Evolutionary conservation across 2,888 invertebrate genomes (phyloP), one percentile per base, ranked within the genome.

Genomic region (Drosophila sordidula): DNA sequence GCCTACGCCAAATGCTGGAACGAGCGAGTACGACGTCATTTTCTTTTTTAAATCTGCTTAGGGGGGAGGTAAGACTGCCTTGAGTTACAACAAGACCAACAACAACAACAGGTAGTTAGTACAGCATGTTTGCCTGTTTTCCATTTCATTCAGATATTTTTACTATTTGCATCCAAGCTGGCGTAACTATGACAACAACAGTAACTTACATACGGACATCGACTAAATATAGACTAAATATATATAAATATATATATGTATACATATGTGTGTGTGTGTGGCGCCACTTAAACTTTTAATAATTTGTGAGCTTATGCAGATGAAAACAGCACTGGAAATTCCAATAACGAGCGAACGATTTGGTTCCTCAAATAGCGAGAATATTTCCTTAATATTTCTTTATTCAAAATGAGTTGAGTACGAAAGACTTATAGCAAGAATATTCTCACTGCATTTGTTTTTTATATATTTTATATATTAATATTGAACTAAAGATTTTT

Each of bases 81-180:
- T 18, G 5, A 42, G 16, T 12, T 18, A 42, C 11, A 41, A 41
- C 9, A 18, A 26, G 6, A 12, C 36, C n/a, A 58, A 49, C 39
- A 75, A 55, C 54, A 66, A 70, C 58, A 75, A 66, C 71, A 75
- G 71, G 66, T 75, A 75, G 66, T 41, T 32, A 32, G 29, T 41
- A 11, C 29, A 41, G 41, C 18, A 39, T 55, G 44, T 50, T 50
- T 38, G 16, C n/a, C 32, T 54, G 36, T 65, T 65, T 65, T 70
- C 42, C 70, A 55, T 75, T 65, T 65, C 44, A 75, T 65, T 75
- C 55, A 74, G 38, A 34, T 54, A 55, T 41, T 44, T 56, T 56
- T 56, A 38, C 32, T 55, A 36, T 41, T 22, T 46, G 36, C 51
- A 51, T 58, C 32, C 25, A 45, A 41, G 36, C 46, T 34, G 34